Base-by-base conservation (phyloP, 2,113 vertebrate genomes). In the Lamprologus lemairii region DNA sequence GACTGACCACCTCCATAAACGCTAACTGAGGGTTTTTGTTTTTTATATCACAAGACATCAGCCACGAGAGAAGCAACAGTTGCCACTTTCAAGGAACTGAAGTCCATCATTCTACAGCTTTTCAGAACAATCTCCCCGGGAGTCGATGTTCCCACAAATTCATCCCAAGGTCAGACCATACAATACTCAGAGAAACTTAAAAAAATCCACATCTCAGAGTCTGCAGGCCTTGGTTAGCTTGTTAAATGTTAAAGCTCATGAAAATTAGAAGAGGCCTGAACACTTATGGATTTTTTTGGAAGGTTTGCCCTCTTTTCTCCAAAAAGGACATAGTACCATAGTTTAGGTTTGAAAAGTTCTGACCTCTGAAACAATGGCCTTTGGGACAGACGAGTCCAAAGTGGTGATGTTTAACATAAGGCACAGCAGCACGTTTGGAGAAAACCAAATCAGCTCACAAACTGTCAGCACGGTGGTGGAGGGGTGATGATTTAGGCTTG, bases 101-200 rank as follows among this genome's bases (percentile, higher is more conserved):
- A 68, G 17, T 26, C n/a, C n/a, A 3, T 42, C 2, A 71, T 23
- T 42, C 37, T 42, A 16, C 17, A 65, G 60, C n/a, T 13, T 13
- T 73, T 45, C 21, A 42, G 0, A 9, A 71, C 21, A 2, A 1
- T 42, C n/a, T 23, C n/a, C 7, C 7, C 37, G 0, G n/a, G 8
- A 16, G 1, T 23, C 1, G 3, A 73, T 4, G 3, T 42, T 42
- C 7, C 37, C 13, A 23, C 37, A 23, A 71, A 42, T 42, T 42
- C 7, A 6, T 0, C n/a, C 65, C n/a, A 42, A 40, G 37, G 37
- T 16, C 65, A 71, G n/a, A 2, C 65, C 7, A 14, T 0, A 1
- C 35, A 23, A 14, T 2, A 10, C 19, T 65, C 60, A 21, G 19
- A 65, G 7, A 58, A 31, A 28, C 7, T 16, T 21, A 2, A 17